These are phyloP conservation scores for Carabus problematicus DNA, from an alignment of 2,888 invertebrate species.

Conservation along the genomic window DNA sequence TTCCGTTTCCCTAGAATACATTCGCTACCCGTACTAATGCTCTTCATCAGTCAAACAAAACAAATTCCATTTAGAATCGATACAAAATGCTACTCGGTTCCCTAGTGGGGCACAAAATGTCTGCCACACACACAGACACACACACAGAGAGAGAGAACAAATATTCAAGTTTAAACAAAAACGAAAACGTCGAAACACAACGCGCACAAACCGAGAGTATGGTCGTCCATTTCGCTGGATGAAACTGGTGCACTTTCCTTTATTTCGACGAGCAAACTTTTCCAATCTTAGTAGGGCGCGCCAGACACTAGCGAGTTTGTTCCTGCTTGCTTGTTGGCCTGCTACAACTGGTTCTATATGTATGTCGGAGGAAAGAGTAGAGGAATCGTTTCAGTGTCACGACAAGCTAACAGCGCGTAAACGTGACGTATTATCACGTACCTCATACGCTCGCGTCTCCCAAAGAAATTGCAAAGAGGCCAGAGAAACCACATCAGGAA, in stretches of 20 bases:
- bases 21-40: not conserved
- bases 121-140: not conserved
- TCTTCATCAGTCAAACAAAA: slow-evolving; percentile 31
- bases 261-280: slow-evolving; percentile 52
- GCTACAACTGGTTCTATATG: too few species aligned
- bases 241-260: slow-evolving; percentile 37
- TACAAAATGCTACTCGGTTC: slow-evolving; percentile 24
- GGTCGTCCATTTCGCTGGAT: slow-evolving; percentile 8
- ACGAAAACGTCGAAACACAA: slow-evolving; percentile 23
- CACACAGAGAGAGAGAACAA: slow-evolving; percentile 14
- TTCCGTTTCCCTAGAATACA: too few species aligned
- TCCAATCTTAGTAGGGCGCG: slow-evolving; percentile 54
- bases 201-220: slow-evolving; percentile 1
- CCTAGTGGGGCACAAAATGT: not conserved
- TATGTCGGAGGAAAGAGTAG: not conserved
- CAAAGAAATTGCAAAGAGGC: slow-evolving; percentile 24
- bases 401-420: slow-evolving; percentile 54
- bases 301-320: not conserved
- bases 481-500: slow-evolving; percentile 34
- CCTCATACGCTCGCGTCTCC: slow-evolving; percentile 43
- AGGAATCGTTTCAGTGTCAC: slow-evolving; percentile 50
- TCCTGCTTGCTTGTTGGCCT: too few species aligned
- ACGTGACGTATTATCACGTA: slow-evolving; percentile 60
- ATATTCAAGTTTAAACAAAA: slow-evolving; percentile 38
- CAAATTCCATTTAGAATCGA: slow-evolving; percentile 21